Evolutionary conservation across 2,797 vertebrate species (phyloP), one percentile per base, ranked within the genome.

Genomic region (Ibycter americanus): DNA sequence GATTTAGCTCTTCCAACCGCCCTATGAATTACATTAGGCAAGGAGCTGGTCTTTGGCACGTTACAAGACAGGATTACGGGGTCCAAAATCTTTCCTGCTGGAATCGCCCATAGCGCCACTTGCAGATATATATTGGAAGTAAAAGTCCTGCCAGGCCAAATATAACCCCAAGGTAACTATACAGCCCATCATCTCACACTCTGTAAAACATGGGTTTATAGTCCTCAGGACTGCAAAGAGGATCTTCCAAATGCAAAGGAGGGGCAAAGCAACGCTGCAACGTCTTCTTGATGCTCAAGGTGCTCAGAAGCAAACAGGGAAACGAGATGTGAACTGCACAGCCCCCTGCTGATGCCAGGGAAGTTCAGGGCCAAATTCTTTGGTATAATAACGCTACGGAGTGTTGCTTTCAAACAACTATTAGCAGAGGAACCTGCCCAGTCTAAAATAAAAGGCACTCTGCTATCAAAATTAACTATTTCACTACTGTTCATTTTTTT

Each of bases 361-460:
- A 92, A 71, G 29, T 27, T 47, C 56, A 86, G 32, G 12, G n/a
- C 31, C 65, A 93, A 91, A 51, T 44, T 94, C 11, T 78, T 90
- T 61, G 9, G 70, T 34, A 70, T 8, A 78, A 56, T 18, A 49
- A 46, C 16, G 11, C 59, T 46, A 52, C 0, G 1, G 31, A 89
- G 15, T 12, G 29, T 11, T 83, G 61, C 36, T 85, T 94, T 73
- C 77, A 67, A 94, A 66, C 18, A 91, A 16, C 29, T 58, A 59
- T 20, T 49, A 80, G 51, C 11, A 47, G 15, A 4, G n/a, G 27
- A 83, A 96, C 15, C 13, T 6, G 8, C 6, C 22, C n/a, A 66
- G 40, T 18, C 51, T 87, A 90, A 84, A 90, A 84, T 12, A 83
- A 93, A 93, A 90, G 12, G 10, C 73, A 47, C 12, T 79, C 36